Percentiles rank a stretch among this genome's conserved stretches.
phyloP scores from a whole-genome alignment of 2,113 vertebrate genomes.

The Clarias batrachus region DNA sequence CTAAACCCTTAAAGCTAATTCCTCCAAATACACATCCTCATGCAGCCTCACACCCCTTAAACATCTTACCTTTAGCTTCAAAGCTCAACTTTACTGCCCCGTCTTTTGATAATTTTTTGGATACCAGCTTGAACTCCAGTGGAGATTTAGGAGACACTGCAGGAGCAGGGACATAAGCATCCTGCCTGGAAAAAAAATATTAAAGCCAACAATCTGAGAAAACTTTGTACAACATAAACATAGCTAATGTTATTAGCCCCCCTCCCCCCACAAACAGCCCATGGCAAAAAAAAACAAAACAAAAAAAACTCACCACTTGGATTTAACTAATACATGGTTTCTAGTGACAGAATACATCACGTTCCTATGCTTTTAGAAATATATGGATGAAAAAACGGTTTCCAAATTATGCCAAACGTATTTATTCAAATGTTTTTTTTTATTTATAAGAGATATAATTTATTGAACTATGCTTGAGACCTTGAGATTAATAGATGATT shows the following conservation, averaged over 20 bases:
- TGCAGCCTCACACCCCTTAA: background rate
- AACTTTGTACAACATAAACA: background rate
- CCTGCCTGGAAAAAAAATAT: constrained; percentile 78
- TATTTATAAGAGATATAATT: too few species aligned
- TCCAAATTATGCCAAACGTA: too few species aligned
- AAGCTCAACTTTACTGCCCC: constrained; percentile 84
- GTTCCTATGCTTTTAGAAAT: too few species aligned
- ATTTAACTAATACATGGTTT: too few species aligned
- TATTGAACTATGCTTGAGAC: too few species aligned
- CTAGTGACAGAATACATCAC: too few species aligned
- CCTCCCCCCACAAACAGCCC: background rate
- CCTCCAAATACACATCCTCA: background rate
- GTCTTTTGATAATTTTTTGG: constrained; percentile 79
- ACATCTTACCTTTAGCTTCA: constrained; percentile 77
- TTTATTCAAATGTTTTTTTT: too few species aligned
- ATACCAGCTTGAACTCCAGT: constrained; percentile 79
- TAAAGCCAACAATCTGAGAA: background rate
- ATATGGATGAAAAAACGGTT: too few species aligned
- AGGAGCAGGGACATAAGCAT: constrained; percentile 91
- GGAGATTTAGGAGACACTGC: constrained; percentile 78
- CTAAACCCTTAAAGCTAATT: background rate
- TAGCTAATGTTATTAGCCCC: constrained; percentile 47
- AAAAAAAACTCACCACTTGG: too few species aligned
- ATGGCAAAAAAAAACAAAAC: too few species aligned
- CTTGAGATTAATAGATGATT: too few species aligned